Evolutionary conservation across 2,797 vertebrate genomes (phyloP), one percentile per base, ranked within the genome.

Genomic region (Myripristis jacobus): DNA sequence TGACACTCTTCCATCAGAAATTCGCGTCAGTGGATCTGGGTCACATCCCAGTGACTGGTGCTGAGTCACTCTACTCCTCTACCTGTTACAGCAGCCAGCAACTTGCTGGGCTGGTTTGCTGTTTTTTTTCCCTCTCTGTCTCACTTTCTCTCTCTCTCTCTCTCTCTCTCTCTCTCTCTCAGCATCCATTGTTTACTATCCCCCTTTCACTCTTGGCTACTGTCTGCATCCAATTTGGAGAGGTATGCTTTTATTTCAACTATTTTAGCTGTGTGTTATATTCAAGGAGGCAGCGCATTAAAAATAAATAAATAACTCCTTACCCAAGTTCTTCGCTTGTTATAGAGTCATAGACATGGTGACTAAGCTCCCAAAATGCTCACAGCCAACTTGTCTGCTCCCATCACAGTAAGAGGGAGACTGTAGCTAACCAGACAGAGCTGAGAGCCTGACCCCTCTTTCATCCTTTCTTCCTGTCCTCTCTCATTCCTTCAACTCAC

Each of bases 61-160:
- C 79, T 87, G 81, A 89, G 81, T 91, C 87, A 89, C 59, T 71
- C 31, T 38, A 70, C 63, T 21, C 62, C 52, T 78, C 51, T 84
- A 72, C 76, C 73, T 66, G 71, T 61, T 80, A 12, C n/a, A 18
- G 19, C 19, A 12, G 31, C 25, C 57, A 63, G n/a, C 10, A 1
- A 2, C 66, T 66, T 8, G 6, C n/a, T 4, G 2, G 38, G 64
- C 71, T 54, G n/a, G 51, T 82, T 66, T 71, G 60, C 41, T 6
- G 24, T 29, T 11, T 31, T 2, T 3, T 53, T 55, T 46, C 57
- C 6, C 48, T 51, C 19, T 29, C 4, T 27, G 15, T 27, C 12
- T 41, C 3, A 2, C 51, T 55, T 46, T 60, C 22, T 29, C 6
- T 54, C 16, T 52, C 21, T 24, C 50, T 25, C 21, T 31, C 7